Base-by-base conservation (phyloP, 2,113 vertebrate species). In the Campylomormyrus numenius region DNA sequence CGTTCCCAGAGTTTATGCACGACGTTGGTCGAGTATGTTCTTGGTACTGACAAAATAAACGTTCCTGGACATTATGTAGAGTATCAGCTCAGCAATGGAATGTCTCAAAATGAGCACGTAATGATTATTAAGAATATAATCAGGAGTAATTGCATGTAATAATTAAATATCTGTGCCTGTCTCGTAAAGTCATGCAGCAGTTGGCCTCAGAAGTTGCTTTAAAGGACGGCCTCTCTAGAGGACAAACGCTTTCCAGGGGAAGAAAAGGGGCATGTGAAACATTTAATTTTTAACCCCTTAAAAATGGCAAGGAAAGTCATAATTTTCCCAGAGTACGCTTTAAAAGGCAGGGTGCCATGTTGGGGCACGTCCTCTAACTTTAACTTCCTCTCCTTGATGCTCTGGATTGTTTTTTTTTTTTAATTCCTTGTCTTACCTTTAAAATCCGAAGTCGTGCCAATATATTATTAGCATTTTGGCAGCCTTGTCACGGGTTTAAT, bases 401-500 rank as follows among this genome's bases (percentile, higher is more conserved):
- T 70, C 62, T 17, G 88, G 11, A 50, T 39, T 45, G 45, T 35
- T 13, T 88, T 46, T 74, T 48, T 66, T 66, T 27, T 27, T 27
- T 27, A 21, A 66, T 24, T 83, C 58, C 42, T 48, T 84, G 39
- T 39, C 80, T 21, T 46, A 87, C 70, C 24, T 89, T 80, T 80
- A 53, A 85, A 85, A 58, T n/a, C 50, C 7, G 27, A 89, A 85
- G 13, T 86, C 45, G 74, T 66, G 86, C 84, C 85, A 87, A 19
- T 35, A 24, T 42, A 52, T 89, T 85, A 85, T 89, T 70, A 83
- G 53, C 27, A 46, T 88, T 88, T 85, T 84, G 90, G 90, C 90
- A 89, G 88, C 31, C 42, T 39, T 70, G 90, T 89, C 77, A 86
- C 39, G 58, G 13, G 31, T 89, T 49, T 85, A 91, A 86, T 89